These are phyloP conservation scores for Euproctis similis DNA, from an alignment of 2,888 invertebrate species.

Conservation along the genomic window DNA sequence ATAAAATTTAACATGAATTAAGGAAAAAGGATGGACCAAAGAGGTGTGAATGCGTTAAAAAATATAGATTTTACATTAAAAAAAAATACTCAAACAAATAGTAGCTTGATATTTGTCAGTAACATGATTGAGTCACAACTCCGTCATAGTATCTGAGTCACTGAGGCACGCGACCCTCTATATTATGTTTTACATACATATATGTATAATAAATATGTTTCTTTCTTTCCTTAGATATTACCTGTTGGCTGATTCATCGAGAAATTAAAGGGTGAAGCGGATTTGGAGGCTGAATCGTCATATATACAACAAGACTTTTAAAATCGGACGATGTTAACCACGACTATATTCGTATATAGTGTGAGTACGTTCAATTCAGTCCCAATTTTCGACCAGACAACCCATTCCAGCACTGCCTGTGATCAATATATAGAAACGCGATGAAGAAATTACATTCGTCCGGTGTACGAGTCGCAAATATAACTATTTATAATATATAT, in stretches of 20 bases:
- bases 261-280: constrained; percentile 27
- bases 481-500: constrained; percentile 37
- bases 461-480: constrained; percentile 57
- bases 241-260: constrained; percentile 50
- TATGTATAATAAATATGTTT: constrained; percentile 25
- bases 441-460: constrained; percentile 64
- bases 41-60: too few species aligned
- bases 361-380: constrained; percentile 3
- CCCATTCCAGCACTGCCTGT: constrained; percentile 65
- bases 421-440: constrained; percentile 47
- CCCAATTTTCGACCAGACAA: constrained; percentile 31
- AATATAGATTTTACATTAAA: constrained; percentile 22
- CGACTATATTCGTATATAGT: constrained; percentile 9
- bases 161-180: constrained; percentile 35
- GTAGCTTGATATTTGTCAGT: constrained; percentile 33
- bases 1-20: too few species aligned
- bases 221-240: constrained; percentile 58
- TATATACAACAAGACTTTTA: constrained; percentile 5
- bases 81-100: constrained; percentile 10
- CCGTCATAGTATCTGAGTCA: constrained; percentile 35
- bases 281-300: constrained; percentile 14
- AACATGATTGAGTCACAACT: constrained; percentile 50
- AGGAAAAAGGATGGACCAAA: too few species aligned
- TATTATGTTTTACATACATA: too few species aligned
- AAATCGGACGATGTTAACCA: too few species aligned